These are phyloP conservation scores for Pseudomyrmex cubaensis DNA, from an alignment of 1,140 invertebrate genomes.

Conservation along the genomic window DNA sequence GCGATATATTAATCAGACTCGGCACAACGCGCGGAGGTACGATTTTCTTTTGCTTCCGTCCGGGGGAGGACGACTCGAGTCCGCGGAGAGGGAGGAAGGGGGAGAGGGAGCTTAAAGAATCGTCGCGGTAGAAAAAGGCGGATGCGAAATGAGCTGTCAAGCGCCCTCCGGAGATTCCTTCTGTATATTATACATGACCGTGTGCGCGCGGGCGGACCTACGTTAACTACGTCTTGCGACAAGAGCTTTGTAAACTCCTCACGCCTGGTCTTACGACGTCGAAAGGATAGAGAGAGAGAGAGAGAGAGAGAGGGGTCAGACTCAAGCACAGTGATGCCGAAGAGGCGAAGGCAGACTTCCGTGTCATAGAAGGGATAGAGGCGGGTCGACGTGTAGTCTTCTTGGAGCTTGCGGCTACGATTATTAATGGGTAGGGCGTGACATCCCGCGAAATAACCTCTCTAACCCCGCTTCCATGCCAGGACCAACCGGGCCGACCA, in stretches of 20 bases:
- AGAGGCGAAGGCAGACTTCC: conserved; percentile 50
- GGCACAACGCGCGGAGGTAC: neutral
- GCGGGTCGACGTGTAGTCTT: conserved; percentile 58
- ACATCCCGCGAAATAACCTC: conserved; percentile 80
- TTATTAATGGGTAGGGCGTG: conserved; percentile 82
- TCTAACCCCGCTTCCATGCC: conserved; percentile 51
- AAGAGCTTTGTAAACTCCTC: conserved; percentile 82
- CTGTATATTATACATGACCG: conserved; percentile 79
- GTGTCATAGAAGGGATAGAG: conserved; percentile 55
- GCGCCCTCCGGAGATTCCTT: conserved; percentile 78
- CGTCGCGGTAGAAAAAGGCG: conserved; percentile 69
- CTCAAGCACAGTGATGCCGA: conserved; percentile 38
- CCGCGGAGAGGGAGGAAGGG: neutral
- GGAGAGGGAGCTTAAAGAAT: conserved; percentile 29
- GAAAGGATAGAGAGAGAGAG: conserved; percentile 41
- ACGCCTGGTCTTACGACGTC: conserved; percentile 70
- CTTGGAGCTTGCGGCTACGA: conserved; percentile 73
- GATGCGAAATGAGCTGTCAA: conserved; percentile 82
- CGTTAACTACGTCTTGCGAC: conserved; percentile 79
- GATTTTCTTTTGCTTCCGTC: conserved; percentile 38
- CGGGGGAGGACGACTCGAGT: neutral
- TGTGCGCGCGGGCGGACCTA: conserved; percentile 54
- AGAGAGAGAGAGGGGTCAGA: conserved; percentile 40
- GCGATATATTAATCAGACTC: conserved; percentile 42
- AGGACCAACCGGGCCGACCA: conserved; percentile 43